Conservation (phyloP, 2,113 vertebrate species). For the Microcebus griseorufus region DNA sequence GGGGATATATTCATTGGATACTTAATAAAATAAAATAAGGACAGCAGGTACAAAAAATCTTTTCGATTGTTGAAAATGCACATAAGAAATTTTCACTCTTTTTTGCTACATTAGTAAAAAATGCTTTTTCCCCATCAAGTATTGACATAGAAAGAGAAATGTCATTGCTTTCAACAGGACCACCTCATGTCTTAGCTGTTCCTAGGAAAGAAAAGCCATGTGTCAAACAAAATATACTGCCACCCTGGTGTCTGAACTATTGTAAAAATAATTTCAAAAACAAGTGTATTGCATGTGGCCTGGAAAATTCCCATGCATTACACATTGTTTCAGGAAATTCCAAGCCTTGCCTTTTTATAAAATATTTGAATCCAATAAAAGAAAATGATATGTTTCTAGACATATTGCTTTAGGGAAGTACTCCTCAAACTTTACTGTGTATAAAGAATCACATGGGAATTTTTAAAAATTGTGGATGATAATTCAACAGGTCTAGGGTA, state of each 20-base stretch:
- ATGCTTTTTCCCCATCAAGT: constrained; percentile 34
- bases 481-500: not conserved
- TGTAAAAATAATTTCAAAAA: constrained; percentile 56
- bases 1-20: not conserved
- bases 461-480: not conserved
- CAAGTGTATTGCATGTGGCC: not conserved
- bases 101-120: constrained; percentile 33
- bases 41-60: not conserved
- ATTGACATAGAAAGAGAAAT: constrained; percentile 62
- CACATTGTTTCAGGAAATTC: constrained; percentile 46
- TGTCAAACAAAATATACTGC: constrained; percentile 67
- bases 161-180: constrained; percentile 41
- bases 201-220: constrained; percentile 38
- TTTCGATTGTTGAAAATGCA: constrained; percentile 24
- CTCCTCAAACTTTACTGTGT: not conserved
- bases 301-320: not conserved
- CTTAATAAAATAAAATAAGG: constrained; percentile 28
- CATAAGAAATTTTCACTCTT: constrained; percentile 39
- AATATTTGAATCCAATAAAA: constrained; percentile 18
- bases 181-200: constrained; percentile 42
- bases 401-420: not conserved
- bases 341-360: not conserved
- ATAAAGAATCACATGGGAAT: not conserved
- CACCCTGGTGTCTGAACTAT: constrained; percentile 51
- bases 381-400: constrained; percentile 14